A percentile compares a stretch with the other conserved stretches of the same genome.
These are phyloP conservation scores for Spodoptera frugiperda DNA, from an alignment of 1,140 invertebrate genomes.

Conservation along the genomic window DNA sequence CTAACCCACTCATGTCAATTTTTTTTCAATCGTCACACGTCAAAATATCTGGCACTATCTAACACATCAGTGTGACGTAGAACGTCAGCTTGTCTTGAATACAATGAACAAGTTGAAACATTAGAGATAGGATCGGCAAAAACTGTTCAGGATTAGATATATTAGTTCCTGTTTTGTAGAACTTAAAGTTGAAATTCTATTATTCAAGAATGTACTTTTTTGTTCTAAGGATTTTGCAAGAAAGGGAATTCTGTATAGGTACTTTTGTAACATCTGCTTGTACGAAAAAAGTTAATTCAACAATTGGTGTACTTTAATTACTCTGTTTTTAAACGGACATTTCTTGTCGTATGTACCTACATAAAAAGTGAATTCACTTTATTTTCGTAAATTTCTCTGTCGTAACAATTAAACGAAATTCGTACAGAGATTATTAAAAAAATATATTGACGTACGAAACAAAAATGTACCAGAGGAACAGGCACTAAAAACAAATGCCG, in stretches of 20 bases:
- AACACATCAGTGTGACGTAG: slow-evolving; percentile 59
- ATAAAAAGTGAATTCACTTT: not conserved
- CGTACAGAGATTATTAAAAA: slow-evolving; percentile 24
- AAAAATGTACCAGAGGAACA: slow-evolving; percentile 41
- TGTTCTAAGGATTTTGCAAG: not conserved
- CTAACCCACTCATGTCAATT: slow-evolving; percentile 55
- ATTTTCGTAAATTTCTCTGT: not conserved
- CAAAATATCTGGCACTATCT: slow-evolving; percentile 70
- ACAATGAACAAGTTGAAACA: slow-evolving; percentile 69
- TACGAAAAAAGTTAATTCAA: slow-evolving; percentile 22
- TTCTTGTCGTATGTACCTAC: not conserved
- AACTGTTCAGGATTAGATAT: slow-evolving; percentile 41
- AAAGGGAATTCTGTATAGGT: not conserved
- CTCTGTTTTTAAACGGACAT: slow-evolving; percentile 7
- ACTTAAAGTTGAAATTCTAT: slow-evolving; percentile 24
- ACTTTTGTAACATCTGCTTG: slow-evolving; percentile 3
- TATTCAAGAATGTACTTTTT: slow-evolving; percentile 5
- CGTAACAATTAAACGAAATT: slow-evolving; percentile 41
- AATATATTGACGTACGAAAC: slow-evolving; percentile 41
- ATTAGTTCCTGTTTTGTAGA: slow-evolving; percentile 1
- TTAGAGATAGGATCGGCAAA: slow-evolving; percentile 68
- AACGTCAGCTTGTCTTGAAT: slow-evolving; percentile 38
- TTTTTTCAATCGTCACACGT: slow-evolving; percentile 64
- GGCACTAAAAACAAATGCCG: slow-evolving; percentile 49
- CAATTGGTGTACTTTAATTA: slow-evolving; percentile 8